Percentiles rank a stretch among this genome's conserved stretches.
Conservation (phyloP, 1,140 invertebrate genomes). For the Zaprionus camerounensis region DNA sequence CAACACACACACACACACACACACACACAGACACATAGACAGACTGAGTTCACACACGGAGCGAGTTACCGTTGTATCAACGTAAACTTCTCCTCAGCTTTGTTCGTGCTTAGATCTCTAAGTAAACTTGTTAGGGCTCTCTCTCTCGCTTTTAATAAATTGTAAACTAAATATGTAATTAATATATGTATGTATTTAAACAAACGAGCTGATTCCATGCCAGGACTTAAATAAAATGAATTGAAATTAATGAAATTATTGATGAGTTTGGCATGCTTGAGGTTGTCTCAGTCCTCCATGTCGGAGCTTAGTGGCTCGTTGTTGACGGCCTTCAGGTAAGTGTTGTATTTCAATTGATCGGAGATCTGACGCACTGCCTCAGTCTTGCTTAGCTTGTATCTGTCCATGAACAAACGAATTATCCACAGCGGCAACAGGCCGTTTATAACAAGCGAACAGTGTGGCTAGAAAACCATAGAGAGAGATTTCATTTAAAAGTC, state of each 20-base stretch:
- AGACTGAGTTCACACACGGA: constrained; percentile 65
- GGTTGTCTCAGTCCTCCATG: constrained; percentile 32
- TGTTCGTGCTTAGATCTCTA: constrained; percentile 57
- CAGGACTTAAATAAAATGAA: constrained; percentile 32
- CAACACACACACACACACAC: constrained; percentile 14
- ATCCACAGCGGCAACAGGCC: constrained; percentile 73
- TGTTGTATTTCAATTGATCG: constrained; percentile 48
- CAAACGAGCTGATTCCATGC: constrained; percentile 33
- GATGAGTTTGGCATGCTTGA: neutral
- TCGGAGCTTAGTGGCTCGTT: constrained; percentile 51
- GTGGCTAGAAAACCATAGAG: constrained; percentile 28
- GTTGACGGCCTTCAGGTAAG: constrained; percentile 50
- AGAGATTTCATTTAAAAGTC: neutral
- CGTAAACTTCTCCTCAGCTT: constrained; percentile 21
- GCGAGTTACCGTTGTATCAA: constrained; percentile 54
- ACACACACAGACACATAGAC: constrained; percentile 34
- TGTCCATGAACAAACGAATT: constrained; percentile 69
- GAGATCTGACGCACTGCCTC: constrained; percentile 53
- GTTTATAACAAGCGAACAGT: constrained; percentile 63
- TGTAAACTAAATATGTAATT: constrained; percentile 5
- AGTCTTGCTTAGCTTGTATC: constrained; percentile 40
- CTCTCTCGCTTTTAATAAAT: neutral
- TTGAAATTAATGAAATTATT: constrained; percentile 4
- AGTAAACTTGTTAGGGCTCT: constrained; percentile 39
- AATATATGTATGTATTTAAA: neutral